These are phyloP conservation scores for Drosophila pseudoananassae DNA, from an alignment of 1,140 invertebrate genomes.

Conservation along the genomic window DNA sequence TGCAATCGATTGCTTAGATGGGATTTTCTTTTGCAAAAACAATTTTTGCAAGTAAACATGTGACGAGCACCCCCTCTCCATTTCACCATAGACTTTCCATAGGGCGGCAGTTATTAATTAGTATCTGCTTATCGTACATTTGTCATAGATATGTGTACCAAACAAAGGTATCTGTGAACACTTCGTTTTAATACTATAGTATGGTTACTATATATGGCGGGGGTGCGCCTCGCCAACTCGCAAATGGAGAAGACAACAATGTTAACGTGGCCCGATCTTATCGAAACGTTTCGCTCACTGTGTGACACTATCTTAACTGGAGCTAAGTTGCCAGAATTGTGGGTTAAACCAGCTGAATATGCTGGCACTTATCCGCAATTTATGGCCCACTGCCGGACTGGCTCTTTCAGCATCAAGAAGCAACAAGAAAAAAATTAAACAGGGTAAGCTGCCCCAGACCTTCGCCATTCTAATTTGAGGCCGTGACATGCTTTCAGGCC, in stretches of 20 bases:
- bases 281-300: conserved; percentile 51
- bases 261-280: conserved; percentile 57
- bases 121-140: conserved; percentile 78
- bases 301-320: conserved; percentile 71
- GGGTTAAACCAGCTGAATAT: conserved; percentile 31
- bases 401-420: conserved; percentile 8
- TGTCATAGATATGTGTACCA: conserved; percentile 68
- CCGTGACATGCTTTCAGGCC: conserved; percentile 10
- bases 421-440: background rate
- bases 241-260: conserved; percentile 11
- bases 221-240: conserved; percentile 44
- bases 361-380: conserved; percentile 66
- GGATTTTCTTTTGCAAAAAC: conserved; percentile 59
- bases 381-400: conserved; percentile 37
- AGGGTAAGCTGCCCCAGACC: conserved; percentile 8
- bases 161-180: conserved; percentile 37
- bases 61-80: conserved; percentile 37
- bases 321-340: conserved; percentile 24
- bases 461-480: conserved; percentile 26
- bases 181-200: background rate
- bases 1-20: conserved; percentile 39
- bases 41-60: conserved; percentile 43
- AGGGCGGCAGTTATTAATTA: conserved; percentile 69
- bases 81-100: conserved; percentile 27
- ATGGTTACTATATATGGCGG: conserved; percentile 42